These are phyloP conservation scores for Pristionchus pacificus DNA, from an alignment of 1,140 invertebrate species.

Conservation along the genomic window DNA sequence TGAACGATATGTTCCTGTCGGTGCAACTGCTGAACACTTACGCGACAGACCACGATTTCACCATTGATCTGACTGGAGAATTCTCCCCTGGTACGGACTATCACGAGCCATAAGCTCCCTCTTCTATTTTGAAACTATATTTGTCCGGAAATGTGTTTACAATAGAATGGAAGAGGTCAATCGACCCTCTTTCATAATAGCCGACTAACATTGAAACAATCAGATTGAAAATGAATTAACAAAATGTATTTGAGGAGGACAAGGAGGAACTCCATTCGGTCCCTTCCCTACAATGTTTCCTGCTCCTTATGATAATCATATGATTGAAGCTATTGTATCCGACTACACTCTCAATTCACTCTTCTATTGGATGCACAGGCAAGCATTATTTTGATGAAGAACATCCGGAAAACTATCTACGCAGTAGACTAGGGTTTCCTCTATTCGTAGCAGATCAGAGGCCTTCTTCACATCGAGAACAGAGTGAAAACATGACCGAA, in stretches of 20 bases:
- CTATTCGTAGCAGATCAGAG: too few relatives aligned
- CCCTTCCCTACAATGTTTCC: slow-evolving; percentile 55
- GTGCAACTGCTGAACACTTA: slow-evolving; percentile 54
- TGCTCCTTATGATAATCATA: slow-evolving; percentile 40
- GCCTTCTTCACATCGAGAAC: too few relatives aligned
- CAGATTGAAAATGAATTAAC: too few relatives aligned
- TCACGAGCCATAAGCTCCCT: too few relatives aligned
- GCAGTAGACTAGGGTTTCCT: too few relatives aligned
- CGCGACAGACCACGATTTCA: slow-evolving; percentile 54
- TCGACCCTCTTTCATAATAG: not conserved
- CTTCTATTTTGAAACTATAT: too few relatives aligned
- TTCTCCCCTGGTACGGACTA: slow-evolving; percentile 42
- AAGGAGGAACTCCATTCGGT: slow-evolving; percentile 53
- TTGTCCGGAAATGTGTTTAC: too few relatives aligned
- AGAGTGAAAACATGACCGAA: too few relatives aligned
- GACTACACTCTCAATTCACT: slow-evolving; percentile 56
- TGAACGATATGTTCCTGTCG: slow-evolving; percentile 48
- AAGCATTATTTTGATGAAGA: not conserved
- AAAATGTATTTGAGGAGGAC: slow-evolving; percentile 1
- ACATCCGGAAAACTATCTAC: not conserved
- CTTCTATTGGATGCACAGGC: slow-evolving; percentile 50
- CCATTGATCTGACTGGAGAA: slow-evolving; percentile 54
- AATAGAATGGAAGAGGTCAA: slow-evolving; percentile 30
- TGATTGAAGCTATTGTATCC: slow-evolving; percentile 52
- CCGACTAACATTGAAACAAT: not conserved